Evolutionary conservation across 2,113 vertebrate genomes (phyloP).

Genomic region (Austrofundulus limnaeus): DNA sequence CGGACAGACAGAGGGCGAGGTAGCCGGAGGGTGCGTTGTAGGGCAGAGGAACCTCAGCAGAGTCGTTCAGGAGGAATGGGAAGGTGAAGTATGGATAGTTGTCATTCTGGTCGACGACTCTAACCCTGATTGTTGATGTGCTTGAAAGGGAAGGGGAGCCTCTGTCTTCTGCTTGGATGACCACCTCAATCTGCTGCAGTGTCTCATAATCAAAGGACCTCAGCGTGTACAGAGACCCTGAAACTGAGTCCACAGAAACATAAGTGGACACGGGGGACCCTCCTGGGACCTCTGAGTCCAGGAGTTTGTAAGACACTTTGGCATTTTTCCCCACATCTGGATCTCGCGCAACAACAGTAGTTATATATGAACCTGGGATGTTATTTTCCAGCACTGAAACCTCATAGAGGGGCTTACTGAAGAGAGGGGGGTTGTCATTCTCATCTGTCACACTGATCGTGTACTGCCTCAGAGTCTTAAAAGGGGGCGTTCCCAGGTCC

Average conservation of each 20-base stretch:
- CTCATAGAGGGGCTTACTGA: slow-evolving; percentile 75
- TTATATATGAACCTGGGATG: slow-evolving; percentile 77
- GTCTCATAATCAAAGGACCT: slow-evolving; percentile 72
- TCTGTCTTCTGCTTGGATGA: slow-evolving; percentile 68
- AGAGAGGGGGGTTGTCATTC: slow-evolving; percentile 79
- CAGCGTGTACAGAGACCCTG: slow-evolving; percentile 66
- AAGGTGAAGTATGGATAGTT: slow-evolving; percentile 69
- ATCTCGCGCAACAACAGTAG: slow-evolving; percentile 77
- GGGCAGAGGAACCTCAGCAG: slow-evolving; percentile 67
- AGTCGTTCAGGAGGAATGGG: slow-evolving; percentile 60
- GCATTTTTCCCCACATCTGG: slow-evolving; percentile 70
- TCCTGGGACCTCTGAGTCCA: slow-evolving; percentile 56
- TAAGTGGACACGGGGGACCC: slow-evolving; percentile 60
- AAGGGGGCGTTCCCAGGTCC: slow-evolving; percentile 77
- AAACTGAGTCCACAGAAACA: slow-evolving; percentile 64
- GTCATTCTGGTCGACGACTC: slow-evolving; percentile 77
- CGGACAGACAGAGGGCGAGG: slow-evolving; percentile 61
- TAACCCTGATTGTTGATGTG: slow-evolving; percentile 58
- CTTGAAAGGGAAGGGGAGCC: slow-evolving; percentile 62
- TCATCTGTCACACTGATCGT: slow-evolving; percentile 78
- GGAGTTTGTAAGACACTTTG: slow-evolving; percentile 71
- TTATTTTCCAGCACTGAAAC: slow-evolving; percentile 80
- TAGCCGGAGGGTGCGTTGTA: slow-evolving; percentile 61
- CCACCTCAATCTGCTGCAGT: slow-evolving; percentile 64
- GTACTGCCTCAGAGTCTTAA: slow-evolving; percentile 74